Conservation (phyloP, 2,797 vertebrate species). For the Astyanax mexicanus region DNA sequence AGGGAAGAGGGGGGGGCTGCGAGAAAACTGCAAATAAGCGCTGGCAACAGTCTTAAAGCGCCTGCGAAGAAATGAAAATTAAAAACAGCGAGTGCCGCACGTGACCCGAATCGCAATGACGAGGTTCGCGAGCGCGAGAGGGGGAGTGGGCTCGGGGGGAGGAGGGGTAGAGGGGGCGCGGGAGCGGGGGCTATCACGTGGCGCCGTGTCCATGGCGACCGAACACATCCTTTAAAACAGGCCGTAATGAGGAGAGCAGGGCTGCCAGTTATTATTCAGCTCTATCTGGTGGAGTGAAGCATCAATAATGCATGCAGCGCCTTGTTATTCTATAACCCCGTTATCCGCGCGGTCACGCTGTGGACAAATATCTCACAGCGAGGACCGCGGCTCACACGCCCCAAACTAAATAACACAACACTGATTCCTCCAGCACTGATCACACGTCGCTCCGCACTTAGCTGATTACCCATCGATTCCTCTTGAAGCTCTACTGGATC, state of each 20-base stretch:
- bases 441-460: conserved; percentile 9
- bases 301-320: conserved; percentile 91
- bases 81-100: conserved; percentile 93
- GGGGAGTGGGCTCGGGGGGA: conserved; percentile 49
- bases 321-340: conserved; percentile 90
- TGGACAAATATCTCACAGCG: conserved; percentile 94
- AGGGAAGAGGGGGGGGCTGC: conserved; percentile 90
- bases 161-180: conserved; percentile 31
- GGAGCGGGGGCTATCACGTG: conserved; percentile 58
- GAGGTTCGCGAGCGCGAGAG: conserved; percentile 66
- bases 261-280: conserved; percentile 85
- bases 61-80: conserved; percentile 99
- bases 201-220: conserved; percentile 79
- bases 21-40: conserved; percentile 98
- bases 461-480: conserved; percentile 29
- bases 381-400: conserved; percentile 78
- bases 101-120: conserved; percentile 93
- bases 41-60: conserved; percentile 98
- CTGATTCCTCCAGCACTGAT: conserved; percentile 75
- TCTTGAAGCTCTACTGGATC: background rate
- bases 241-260: conserved; percentile 83
- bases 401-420: conserved; percentile 73
- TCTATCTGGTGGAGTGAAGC: conserved; percentile 84
- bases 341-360: conserved; percentile 86
- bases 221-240: conserved; percentile 81